Percentiles rank a stretch among this genome's conserved stretches.
phyloP scores from a whole-genome alignment of 2,888 invertebrate genomes.

The Tipula vernalis region DNA sequence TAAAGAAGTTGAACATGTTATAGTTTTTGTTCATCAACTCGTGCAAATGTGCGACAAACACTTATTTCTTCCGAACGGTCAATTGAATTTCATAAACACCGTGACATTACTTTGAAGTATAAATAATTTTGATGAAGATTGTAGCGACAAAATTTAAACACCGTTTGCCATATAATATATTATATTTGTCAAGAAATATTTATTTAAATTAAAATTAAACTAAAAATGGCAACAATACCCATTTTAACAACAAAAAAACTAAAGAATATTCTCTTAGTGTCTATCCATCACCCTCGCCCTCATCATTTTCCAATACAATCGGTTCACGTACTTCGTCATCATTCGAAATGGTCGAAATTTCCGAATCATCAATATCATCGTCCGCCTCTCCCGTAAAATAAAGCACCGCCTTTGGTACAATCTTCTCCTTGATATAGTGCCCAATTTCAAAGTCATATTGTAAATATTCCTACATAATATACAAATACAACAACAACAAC shows the following conservation, averaged over 20 bases:
- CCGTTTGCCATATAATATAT: not conserved
- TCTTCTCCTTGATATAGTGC: constrained; percentile 90
- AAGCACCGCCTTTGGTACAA: constrained; percentile 87
- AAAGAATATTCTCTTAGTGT: not conserved
- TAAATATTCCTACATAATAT: constrained; percentile 23
- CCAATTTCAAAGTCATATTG: constrained; percentile 92
- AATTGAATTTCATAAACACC: no score
- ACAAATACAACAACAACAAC: not conserved
- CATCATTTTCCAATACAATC: not conserved
- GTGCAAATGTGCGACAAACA: no score
- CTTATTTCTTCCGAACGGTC: no score
- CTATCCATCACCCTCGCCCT: not conserved
- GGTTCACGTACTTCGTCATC: not conserved
- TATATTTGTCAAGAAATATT: not conserved
- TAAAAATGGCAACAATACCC: not conserved
- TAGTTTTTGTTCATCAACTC: no score
- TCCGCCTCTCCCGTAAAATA: constrained; percentile 86
- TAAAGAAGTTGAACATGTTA: no score
- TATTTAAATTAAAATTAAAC: not conserved
- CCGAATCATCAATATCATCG: constrained; percentile 28
- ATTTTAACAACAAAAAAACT: not conserved
- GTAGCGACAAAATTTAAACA: not conserved
- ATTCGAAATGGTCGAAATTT: not conserved
- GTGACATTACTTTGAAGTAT: no score
- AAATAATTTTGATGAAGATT: no score